These are phyloP conservation scores for Drosophila mulleri DNA, from an alignment of 2,888 invertebrate genomes.

Conservation along the genomic window DNA sequence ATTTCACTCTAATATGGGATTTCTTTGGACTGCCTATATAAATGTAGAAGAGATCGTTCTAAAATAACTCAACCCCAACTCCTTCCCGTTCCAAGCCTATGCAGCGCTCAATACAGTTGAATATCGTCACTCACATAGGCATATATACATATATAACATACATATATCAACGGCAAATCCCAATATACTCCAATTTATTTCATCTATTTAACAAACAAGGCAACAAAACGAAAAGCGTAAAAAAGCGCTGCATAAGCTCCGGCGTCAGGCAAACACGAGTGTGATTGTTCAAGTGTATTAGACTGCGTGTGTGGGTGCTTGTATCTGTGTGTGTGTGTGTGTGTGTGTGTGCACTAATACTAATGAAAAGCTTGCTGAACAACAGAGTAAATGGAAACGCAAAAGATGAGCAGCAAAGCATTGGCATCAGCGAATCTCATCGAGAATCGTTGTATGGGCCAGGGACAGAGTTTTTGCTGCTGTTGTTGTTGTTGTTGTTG, in stretches of 20 bases:
- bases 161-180: neutral
- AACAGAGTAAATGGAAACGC: constrained; percentile 48
- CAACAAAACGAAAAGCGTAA: constrained; percentile 28
- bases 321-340: neutral
- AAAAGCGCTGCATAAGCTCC: constrained; percentile 60
- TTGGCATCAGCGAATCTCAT: constrained; percentile 27
- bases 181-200: neutral
- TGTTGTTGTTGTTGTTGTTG: neutral
- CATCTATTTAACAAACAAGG: neutral
- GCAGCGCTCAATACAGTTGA: neutral
- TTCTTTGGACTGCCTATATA: neutral
- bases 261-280: constrained; percentile 54
- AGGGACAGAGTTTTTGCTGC: too few species aligned
- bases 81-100: neutral
- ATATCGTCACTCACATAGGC: neutral
- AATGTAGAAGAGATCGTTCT: neutral
- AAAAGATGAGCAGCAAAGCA: constrained; percentile 47
- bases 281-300: constrained; percentile 45
- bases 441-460: neutral
- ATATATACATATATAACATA: too few species aligned
- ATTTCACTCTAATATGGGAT: neutral
- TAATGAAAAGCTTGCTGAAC: constrained; percentile 62
- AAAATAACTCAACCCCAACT: neutral
- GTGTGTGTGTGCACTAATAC: constrained; percentile 54
- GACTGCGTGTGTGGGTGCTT: constrained; percentile 9